Evolutionary conservation across 2,113 vertebrate genomes (phyloP).

Genomic region (Chitala chitala): DNA sequence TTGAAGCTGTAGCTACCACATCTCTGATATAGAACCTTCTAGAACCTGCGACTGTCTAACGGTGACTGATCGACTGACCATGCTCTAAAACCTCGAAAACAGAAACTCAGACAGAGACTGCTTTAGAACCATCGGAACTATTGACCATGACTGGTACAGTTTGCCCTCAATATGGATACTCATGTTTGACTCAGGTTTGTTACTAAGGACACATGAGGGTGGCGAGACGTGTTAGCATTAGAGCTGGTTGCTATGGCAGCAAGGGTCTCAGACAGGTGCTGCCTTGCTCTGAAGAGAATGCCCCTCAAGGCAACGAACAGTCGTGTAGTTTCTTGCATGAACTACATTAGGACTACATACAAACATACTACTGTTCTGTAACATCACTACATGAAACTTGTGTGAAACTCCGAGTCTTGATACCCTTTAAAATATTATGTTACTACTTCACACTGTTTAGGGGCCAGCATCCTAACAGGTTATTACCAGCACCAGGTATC

Average conservation of each 20-base stretch:
- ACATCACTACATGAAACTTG: too few relatives aligned
- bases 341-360: too few relatives aligned
- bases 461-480: too few relatives aligned
- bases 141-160: background rate
- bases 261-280: background rate
- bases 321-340: too few relatives aligned
- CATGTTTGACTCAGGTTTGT: background rate
- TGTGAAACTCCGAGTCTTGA: too few relatives aligned
- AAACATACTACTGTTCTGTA: too few relatives aligned
- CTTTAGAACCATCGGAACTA: background rate
- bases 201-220: background rate
- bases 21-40: too few relatives aligned
- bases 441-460: too few relatives aligned
- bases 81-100: background rate
- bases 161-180: background rate
- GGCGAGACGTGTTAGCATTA: background rate
- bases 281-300: background rate
- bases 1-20: background rate
- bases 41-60: too few relatives aligned
- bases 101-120: background rate
- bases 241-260: background rate
- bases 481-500: too few relatives aligned
- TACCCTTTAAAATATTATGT: too few relatives aligned
- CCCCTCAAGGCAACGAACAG: background rate
- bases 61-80: background rate